Evolutionary conservation across 2,113 vertebrate genomes (phyloP).

Genomic region (Monarcha castaneiventris): DNA sequence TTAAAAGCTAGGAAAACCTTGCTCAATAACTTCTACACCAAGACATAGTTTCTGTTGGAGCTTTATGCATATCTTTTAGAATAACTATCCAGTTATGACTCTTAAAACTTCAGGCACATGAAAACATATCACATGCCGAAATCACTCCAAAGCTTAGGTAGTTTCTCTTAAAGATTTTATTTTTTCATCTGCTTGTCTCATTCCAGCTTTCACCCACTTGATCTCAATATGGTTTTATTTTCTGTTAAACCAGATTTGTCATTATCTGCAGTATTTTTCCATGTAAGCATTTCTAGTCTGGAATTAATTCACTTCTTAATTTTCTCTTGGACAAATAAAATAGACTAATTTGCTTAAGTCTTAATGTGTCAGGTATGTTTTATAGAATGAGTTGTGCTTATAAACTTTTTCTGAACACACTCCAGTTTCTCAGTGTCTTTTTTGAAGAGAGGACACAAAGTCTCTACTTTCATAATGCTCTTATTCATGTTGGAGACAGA

Average conservation of each 20-base stretch:
- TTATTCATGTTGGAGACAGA: not conserved
- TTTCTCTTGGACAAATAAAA: not conserved
- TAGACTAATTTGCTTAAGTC: not conserved
- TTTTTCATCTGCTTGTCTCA: not conserved
- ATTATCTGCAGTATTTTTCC: not conserved
- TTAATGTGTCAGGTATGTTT: not conserved
- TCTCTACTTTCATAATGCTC: not conserved
- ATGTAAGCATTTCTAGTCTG: not conserved
- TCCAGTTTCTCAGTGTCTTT: not conserved
- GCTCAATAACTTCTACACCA: not conserved
- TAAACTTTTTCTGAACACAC: not conserved
- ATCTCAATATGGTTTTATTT: not conserved
- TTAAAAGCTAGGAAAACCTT: not conserved
- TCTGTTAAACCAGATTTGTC: not conserved
- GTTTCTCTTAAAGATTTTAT: not conserved
- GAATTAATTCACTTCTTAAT: not conserved
- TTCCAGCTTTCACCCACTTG: not conserved
- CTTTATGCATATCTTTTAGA: not conserved
- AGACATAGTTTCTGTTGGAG: not conserved
- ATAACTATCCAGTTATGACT: not conserved
- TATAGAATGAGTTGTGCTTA: not conserved
- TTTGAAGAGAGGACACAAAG: not conserved
- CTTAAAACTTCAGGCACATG: not conserved
- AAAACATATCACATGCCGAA: not conserved
- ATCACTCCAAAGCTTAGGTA: not conserved